Evolutionary conservation across 2,113 vertebrate species (phyloP), one percentile per base, ranked within the genome.

Genomic region (Cinclus mexicanus): DNA sequence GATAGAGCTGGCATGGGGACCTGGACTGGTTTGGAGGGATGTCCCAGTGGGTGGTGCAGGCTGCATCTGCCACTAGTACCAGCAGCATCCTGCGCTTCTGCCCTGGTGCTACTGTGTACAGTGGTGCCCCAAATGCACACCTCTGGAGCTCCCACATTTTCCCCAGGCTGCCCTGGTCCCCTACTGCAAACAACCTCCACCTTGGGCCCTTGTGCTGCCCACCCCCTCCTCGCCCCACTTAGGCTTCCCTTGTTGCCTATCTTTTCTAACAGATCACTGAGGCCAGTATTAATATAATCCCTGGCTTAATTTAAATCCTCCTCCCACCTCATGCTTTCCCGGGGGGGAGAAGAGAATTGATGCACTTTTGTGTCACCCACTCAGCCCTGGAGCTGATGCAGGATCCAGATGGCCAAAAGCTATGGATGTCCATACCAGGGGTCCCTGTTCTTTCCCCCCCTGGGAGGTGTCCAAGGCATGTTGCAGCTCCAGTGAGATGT

Each of bases 301-400:
- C 69, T 13, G 60, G 47, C 47, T 92, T 94, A 70, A 90, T 85
- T 85, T 90, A 87, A 96, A 95, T 92, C 81, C 82, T 87, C 44
- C 77, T 90, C 28, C 50, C 28, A 69, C 60, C 65, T 82, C 75
- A 61, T 70, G 33, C 41, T 56, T 87, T 89, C 75, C 33, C 1
- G 0, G 31, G 25, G 25, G 17, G 18, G 42, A 47, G 75, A 72
- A 53, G 17, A 37, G n/a, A 67, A 75, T 10, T 5, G 2, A 31
- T 20, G 47, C 42, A 37, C 20, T 93, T 64, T 6, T 4, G 11
- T 49, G 28, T 46, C 46, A 81, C 8, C 8, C 2, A 4, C 29
- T 81, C 4, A 1, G 60, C 17, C 46, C 59, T 35, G 53, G 35
- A 21, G 29, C 10, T 70, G 52, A 41, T 42, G 26, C 11, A 9